phyloP scores from a whole-genome alignment of 2,888 invertebrate species.

The Lypha dubia region DNA sequence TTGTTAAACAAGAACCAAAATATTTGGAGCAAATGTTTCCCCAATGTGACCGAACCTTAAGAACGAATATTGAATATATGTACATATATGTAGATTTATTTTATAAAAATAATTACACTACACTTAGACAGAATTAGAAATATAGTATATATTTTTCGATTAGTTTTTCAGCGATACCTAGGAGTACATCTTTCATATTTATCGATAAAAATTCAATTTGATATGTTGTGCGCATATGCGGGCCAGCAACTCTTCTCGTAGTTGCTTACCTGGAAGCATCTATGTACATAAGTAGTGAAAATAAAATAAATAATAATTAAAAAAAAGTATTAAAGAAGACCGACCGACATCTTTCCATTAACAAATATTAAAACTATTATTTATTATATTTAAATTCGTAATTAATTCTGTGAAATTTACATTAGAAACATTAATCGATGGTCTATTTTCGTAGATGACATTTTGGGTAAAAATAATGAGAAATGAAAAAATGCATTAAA shows the following conservation, averaged over 20 bases:
- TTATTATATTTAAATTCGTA: neutral
- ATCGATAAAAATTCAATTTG: constrained; percentile 57
- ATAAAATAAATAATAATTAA: constrained; percentile 49
- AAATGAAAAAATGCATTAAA: neutral
- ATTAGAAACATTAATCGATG: neutral
- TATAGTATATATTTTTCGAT: neutral
- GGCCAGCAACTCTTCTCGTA: constrained; percentile 39
- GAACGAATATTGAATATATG: too few species aligned
- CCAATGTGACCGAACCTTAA: too few species aligned
- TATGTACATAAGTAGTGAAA: constrained; percentile 61
- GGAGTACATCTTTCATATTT: constrained; percentile 15
- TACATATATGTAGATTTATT: neutral
- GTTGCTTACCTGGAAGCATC: constrained; percentile 67
- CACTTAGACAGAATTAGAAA: too few species aligned
- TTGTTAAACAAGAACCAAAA: too few species aligned
- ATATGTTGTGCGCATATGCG: constrained; percentile 56
- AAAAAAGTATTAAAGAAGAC: constrained; percentile 52
- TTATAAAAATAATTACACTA: too few species aligned
- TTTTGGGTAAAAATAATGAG: neutral
- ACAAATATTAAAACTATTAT: neutral
- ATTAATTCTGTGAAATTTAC: neutral
- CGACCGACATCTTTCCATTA: neutral
- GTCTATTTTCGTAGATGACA: neutral
- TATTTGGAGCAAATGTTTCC: too few species aligned
- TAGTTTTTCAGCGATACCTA: neutral